Conservation (phyloP, 1,140 invertebrate species). For the Ephestia elutella region DNA sequence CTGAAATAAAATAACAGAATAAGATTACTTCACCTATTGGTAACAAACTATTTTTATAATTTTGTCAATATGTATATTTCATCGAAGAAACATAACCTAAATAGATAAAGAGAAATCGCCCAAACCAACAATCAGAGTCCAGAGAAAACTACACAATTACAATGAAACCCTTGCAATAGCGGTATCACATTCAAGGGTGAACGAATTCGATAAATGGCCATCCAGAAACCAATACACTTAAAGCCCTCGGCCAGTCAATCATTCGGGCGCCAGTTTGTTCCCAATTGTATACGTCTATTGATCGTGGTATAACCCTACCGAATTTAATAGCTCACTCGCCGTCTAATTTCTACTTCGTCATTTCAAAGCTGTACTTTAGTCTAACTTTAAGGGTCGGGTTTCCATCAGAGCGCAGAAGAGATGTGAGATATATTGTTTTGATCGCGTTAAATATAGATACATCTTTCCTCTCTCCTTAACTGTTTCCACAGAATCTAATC, state of each 20-base stretch:
- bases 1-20: not conserved
- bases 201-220: constrained; percentile 24
- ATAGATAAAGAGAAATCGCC: not conserved
- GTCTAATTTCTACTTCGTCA: not conserved
- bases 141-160: constrained; percentile 23
- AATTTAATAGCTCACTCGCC: not conserved
- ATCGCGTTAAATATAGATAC: too few relatives aligned
- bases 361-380: constrained; percentile 25
- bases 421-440: too few relatives aligned
- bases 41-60: too few relatives aligned
- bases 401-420: too few relatives aligned
- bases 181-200: constrained; percentile 24
- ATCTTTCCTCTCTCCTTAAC: too few relatives aligned
- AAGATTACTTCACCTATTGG: too few relatives aligned
- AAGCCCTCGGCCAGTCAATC: constrained; percentile 11
- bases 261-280: constrained; percentile 9
- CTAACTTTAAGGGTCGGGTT: too few relatives aligned
- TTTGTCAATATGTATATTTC: too few relatives aligned
- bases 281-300: not conserved
- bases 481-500: too few relatives aligned
- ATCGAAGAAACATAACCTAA: not conserved
- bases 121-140: not conserved
- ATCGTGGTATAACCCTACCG: constrained; percentile 2
- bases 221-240: constrained; percentile 26
- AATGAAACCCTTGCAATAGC: constrained; percentile 15